Base-by-base conservation (phyloP, 2,113 vertebrate species). In the Pholis gunnellus region DNA sequence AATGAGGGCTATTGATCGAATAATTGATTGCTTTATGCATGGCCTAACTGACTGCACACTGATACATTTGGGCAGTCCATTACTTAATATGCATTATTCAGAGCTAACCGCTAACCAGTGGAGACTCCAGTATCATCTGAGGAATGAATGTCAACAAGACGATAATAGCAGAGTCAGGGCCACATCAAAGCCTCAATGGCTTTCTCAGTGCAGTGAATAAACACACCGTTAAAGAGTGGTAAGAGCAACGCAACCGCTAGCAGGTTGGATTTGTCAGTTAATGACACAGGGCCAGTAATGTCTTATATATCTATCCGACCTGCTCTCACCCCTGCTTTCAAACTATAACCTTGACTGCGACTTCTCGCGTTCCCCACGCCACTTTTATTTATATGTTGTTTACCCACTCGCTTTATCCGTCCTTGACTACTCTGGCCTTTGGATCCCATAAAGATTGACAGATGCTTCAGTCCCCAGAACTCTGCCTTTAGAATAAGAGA, bases 11-110 rank as follows among this genome's bases (percentile, higher is more conserved):
- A 96, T 95, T 92, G 94, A 96, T 95, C 75, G 61, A 92, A 87
- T 95, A 95, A 96, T 95, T 95, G 95, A 96, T 95, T 95, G 94
- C 90, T 95, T 95, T 93, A 94, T 94, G 91, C 88, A 83, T 50
- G 81, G 85, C 76, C 90, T 94, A 95, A 95, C 91, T 92, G 92
- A 94, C 94, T 95, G 88, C 76, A 91, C 82, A 81, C 90, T 90
- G 92, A 94, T 93, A 92, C 86, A 94, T 94, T 94, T 88, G 89
- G 92, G 85, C 72, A 92, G 89, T 81, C 94, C 94, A 94, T 96
- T 95, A 95, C 89, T 93, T 93, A 89, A 83, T 90, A 94, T 96
- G 91, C 84, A 95, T 95, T 94, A 95, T 95, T 95, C 92, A 95
- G 90, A 89, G 81, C 86, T 88, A 83, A 90, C 89, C 88, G 84